phyloP scores from a whole-genome alignment of 23 tunicate species.

The Styela plicata region DNA sequence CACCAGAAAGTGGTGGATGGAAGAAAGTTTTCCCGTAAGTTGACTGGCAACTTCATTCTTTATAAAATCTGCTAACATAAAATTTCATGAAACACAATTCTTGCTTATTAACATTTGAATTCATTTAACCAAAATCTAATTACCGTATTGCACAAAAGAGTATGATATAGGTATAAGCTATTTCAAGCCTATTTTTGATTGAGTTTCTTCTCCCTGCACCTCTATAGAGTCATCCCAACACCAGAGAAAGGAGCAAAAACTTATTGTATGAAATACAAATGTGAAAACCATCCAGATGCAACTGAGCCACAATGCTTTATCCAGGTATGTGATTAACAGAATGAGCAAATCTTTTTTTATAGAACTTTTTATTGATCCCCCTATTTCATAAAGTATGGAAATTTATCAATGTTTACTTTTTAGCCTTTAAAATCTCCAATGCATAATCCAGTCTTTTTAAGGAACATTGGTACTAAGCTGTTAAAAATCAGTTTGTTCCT shows the following conservation, averaged over 20 bases:
- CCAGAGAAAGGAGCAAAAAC: constrained; percentile 49
- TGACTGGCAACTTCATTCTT: background rate
- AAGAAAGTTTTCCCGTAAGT: constrained; percentile 40
- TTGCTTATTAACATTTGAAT: background rate
- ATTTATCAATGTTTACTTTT: too few relatives aligned
- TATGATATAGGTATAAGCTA: too few relatives aligned
- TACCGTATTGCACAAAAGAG: too few relatives aligned
- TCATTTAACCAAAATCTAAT: background rate
- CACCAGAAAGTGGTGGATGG: constrained; percentile 26
- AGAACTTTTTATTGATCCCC: background rate
- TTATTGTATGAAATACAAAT: constrained; percentile 41
- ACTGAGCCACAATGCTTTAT: constrained; percentile 40
- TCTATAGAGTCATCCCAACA: constrained; percentile 29
- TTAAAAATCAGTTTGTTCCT: too few relatives aligned
- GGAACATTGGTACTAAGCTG: too few relatives aligned
- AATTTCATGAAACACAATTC: background rate
- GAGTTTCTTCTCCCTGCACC: too few relatives aligned
- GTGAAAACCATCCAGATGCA: constrained; percentile 41
- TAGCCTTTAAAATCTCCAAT: too few relatives aligned
- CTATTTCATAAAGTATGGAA: too few relatives aligned
- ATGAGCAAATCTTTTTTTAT: background rate
- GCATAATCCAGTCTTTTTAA: too few relatives aligned
- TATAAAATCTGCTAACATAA: background rate
- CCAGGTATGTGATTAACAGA: constrained; percentile 49
- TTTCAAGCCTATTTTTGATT: too few relatives aligned